These are phyloP conservation scores for Hippocampus mohnikei DNA, from an alignment of 2,113 vertebrate genomes.

Conservation along the genomic window DNA sequence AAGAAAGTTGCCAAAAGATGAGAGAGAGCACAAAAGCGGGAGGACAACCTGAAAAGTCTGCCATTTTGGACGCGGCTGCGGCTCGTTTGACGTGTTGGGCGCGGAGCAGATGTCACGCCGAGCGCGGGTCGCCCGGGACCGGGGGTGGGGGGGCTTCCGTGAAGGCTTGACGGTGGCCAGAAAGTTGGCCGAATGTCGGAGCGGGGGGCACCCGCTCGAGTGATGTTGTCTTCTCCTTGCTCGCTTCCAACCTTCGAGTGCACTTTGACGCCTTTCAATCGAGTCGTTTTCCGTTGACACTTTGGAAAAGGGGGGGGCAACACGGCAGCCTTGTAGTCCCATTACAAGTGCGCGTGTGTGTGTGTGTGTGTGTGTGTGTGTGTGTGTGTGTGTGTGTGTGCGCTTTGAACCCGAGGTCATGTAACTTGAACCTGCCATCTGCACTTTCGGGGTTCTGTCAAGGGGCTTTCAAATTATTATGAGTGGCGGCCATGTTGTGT, in stretches of 20 bases:
- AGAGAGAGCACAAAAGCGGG: background rate
- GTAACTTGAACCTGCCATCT: background rate
- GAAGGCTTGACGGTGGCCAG: background rate
- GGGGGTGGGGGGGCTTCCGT: background rate
- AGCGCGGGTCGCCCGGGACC: background rate
- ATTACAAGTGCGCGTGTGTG: background rate
- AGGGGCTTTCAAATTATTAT: background rate
- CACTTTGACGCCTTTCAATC: background rate
- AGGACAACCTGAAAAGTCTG: background rate
- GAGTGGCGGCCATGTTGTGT: background rate
- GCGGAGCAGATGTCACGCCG: background rate
- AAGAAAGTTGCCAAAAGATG: slow-evolving; percentile 3
- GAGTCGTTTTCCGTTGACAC: background rate
- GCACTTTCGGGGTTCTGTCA: background rate
- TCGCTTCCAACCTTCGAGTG: background rate
- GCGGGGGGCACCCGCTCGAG: background rate
- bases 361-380: no score
- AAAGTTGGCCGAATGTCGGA: slow-evolving; percentile 1
- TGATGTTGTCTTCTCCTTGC: background rate
- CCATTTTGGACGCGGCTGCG: background rate
- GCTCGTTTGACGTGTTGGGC: background rate
- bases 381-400: background rate
- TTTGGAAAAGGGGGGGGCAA: background rate
- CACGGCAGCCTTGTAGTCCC: background rate
- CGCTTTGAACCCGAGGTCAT: slow-evolving; percentile 2